Conservation (phyloP, 1,140 invertebrate genomes). For the Bombus superbus region DNA sequence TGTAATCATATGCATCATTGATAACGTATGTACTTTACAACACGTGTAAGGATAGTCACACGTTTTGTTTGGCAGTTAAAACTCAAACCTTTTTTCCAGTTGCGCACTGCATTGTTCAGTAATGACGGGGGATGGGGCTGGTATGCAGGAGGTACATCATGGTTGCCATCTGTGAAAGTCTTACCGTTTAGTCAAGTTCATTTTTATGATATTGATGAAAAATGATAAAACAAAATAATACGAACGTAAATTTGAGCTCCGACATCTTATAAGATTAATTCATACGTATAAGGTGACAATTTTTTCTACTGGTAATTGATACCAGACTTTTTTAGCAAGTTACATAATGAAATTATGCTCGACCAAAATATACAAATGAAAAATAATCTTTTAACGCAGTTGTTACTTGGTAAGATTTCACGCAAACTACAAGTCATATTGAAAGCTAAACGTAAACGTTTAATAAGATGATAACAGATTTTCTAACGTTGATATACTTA, state of each 20-base stretch:
- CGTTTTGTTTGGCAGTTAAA: constrained; percentile 68
- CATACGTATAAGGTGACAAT: neutral
- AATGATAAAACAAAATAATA: constrained; percentile 8
- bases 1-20: constrained; percentile 42
- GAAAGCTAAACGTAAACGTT: neutral
- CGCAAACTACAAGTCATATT: too few species aligned
- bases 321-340: neutral
- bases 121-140: constrained; percentile 79
- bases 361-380: neutral
- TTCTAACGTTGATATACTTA: constrained; percentile 68
- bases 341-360: neutral
- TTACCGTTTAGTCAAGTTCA: constrained; percentile 78
- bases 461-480: neutral
- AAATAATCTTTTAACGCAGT: neutral
- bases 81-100: constrained; percentile 82
- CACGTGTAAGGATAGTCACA: constrained; percentile 53
- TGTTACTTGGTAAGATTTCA: neutral
- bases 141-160: constrained; percentile 80
- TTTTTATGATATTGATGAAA: constrained; percentile 32
- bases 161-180: constrained; percentile 81
- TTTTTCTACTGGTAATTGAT: neutral
- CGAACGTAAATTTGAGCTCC: neutral
- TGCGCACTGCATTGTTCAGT: constrained; percentile 78
- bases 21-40: constrained; percentile 50
- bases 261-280: neutral